Conservation (phyloP, 2,113 vertebrate genomes). For the Poecile atricapillus region DNA sequence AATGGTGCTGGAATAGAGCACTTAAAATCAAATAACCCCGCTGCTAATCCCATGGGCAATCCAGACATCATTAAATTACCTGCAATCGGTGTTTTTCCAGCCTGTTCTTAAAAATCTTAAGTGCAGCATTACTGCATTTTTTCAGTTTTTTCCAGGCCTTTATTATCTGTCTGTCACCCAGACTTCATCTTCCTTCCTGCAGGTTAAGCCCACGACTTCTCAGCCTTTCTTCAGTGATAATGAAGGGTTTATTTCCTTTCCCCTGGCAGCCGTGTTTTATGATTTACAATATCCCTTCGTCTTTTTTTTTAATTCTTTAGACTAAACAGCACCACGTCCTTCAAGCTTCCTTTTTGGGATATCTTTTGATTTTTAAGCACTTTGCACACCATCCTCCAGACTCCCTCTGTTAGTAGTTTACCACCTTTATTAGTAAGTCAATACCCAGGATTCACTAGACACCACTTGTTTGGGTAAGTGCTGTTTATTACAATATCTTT, state of each 20-base stretch:
- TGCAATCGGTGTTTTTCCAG: fast-evolving
- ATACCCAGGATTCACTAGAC: background rate
- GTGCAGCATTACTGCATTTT: background rate
- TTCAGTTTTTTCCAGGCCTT: background rate
- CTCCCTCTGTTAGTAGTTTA: background rate
- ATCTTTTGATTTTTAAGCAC: background rate
- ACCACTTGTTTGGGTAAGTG: background rate
- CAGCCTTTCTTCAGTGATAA: background rate
- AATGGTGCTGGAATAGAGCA: background rate
- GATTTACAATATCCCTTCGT: fast-evolving
- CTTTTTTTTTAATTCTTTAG: background rate
- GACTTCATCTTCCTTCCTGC: background rate
- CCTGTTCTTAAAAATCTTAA: background rate
- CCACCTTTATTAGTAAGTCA: background rate
- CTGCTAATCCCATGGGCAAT: background rate
- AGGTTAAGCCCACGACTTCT: background rate
- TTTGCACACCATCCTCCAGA: background rate
- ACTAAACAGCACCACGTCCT: background rate
- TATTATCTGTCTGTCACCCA: background rate
- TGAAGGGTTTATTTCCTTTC: background rate
- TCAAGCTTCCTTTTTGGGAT: background rate
- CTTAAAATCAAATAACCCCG: background rate
- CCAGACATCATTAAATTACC: background rate
- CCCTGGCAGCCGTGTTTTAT: fast-evolving
- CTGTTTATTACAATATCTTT: background rate